Evolutionary conservation across 1,140 invertebrate species (phyloP), one percentile per base, ranked within the genome.

Genomic region (Augochlora pura): DNA sequence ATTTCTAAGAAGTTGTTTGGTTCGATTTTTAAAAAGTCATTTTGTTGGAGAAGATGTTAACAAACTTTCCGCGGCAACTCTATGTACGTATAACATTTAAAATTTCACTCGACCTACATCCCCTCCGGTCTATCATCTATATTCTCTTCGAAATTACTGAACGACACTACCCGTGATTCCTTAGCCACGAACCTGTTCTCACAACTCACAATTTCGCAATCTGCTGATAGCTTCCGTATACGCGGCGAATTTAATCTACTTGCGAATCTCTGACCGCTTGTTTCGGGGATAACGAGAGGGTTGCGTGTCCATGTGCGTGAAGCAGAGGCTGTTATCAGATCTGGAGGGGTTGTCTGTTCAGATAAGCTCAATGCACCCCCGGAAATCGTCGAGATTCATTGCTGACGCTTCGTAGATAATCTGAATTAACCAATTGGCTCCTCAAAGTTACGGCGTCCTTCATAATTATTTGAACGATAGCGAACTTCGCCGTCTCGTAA

Each of bases 231-330:
- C 52, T 67, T 59, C 39, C 52, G 54, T 52, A 80, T 14, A 57
- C 39, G 60, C 32, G 42, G 21, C 39, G 66, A 46, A 64, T 70
- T 54, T 52, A 79, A 80, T 83, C 83, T 83, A 52, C 27, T 42
- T 25, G 38, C 16, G 66, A 49, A 84, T 84, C 83, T 84, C 46
- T 69, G 54, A 39, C 70, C 81, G 77, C 59, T 65, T 60, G 46
- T 83, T 83, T 82, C 54, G 63, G 21, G 59, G 79, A 16, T 85
- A 85, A 85, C 83, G 83, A 81, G 60, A 62, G 59, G 59, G 63
- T 85, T 81, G 83, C 83, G 66, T 80, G 81, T 80, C 83, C 65
- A 67, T 60, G 71, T 67, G 76, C 81, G 72, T 67, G 72, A 54
- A 81, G 46, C 16, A 23, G 57, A 54, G 57, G 27, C 52, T 73